phyloP scores from a whole-genome alignment of 2,113 vertebrate species.

The Myrmecophaga tridactyla region DNA sequence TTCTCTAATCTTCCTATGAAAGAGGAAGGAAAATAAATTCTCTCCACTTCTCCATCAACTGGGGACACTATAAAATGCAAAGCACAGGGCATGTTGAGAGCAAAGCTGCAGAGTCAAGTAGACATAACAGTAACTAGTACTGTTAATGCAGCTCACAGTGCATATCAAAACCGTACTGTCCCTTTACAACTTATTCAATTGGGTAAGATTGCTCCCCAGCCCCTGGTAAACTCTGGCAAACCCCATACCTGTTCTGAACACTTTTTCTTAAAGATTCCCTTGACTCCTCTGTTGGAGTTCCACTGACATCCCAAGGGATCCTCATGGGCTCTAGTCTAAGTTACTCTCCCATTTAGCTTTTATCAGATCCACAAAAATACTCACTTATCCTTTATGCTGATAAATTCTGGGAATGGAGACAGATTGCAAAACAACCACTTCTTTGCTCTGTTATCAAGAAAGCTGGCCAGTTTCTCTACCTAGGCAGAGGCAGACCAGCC shows the following conservation, averaged over 20 bases:
- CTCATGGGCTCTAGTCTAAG: not conserved
- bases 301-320: not conserved
- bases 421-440: not conserved
- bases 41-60: not conserved
- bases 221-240: not conserved
- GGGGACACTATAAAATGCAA: not conserved
- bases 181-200: not conserved
- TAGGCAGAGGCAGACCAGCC: not conserved
- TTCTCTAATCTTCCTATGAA: constrained; percentile 1
- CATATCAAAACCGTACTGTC: not conserved
- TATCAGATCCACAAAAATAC: not conserved
- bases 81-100: not conserved
- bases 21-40: not conserved
- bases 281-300: not conserved
- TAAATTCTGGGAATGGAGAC: not conserved
- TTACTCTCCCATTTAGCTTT: not conserved
- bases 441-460: not conserved
- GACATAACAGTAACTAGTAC: not conserved
- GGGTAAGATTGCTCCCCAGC: not conserved
- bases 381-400: not conserved
- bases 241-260: not conserved
- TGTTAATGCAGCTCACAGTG: not conserved
- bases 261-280: not conserved
- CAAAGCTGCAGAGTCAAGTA: not conserved
- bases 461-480: not conserved